Conservation (phyloP, 2,797 vertebrate genomes). For the Cryptoblepharus egeriae region DNA sequence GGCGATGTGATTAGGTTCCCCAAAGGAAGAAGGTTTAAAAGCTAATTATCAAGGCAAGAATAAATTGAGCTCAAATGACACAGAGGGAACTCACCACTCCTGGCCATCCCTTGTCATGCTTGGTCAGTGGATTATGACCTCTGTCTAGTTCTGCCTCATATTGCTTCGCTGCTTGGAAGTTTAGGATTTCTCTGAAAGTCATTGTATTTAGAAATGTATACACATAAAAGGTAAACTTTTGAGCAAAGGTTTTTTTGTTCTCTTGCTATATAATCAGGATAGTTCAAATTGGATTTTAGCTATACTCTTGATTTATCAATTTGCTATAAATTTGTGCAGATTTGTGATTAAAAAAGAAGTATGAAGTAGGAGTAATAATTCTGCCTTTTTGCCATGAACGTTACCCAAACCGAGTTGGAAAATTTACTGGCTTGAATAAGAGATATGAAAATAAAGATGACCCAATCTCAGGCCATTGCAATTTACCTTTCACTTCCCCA, state of each 20-base stretch:
- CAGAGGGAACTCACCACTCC: background rate
- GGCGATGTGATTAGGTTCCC: background rate
- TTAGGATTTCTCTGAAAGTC: background rate
- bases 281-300: background rate
- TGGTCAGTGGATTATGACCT: background rate
- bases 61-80: background rate
- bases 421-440: conserved; percentile 68
- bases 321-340: conserved; percentile 33
- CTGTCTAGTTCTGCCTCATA: background rate
- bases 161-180: background rate
- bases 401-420: conserved; percentile 53
- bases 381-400: conserved; percentile 49
- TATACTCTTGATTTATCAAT: conserved; percentile 11
- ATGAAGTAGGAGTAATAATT: conserved; percentile 50
- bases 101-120: background rate
- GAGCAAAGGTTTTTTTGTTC: background rate
- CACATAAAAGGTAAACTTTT: conserved; percentile 5
- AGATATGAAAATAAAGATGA: conserved; percentile 59
- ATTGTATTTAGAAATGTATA: conserved; percentile 3
- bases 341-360: conserved; percentile 45
- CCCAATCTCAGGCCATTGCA: conserved; percentile 60
- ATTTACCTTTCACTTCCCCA: conserved; percentile 56
- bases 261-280: conserved; percentile 19
- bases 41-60: background rate
- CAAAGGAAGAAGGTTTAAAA: background rate